Percentiles rank a stretch among this genome's conserved stretches.
phyloP scores from a whole-genome alignment of 1,140 invertebrate genomes.

The Diploscapter pachys region DNA sequence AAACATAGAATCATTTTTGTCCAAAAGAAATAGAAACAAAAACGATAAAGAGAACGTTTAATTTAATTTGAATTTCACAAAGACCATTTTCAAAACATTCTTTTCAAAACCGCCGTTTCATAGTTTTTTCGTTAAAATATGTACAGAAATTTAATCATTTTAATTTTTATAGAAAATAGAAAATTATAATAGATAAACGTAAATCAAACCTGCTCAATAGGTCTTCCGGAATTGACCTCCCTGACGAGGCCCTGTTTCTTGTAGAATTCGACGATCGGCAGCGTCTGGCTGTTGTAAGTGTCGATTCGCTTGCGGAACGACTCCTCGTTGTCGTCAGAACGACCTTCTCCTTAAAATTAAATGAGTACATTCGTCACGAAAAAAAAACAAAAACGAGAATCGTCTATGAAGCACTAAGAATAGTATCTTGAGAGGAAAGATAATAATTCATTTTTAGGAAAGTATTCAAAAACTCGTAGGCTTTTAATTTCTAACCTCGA shows the following conservation, averaged over 20 bases:
- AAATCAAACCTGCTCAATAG: constrained; percentile 68
- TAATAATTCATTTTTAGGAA: neutral
- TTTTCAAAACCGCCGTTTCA: too few relatives aligned
- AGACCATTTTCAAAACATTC: too few relatives aligned
- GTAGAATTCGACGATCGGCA: constrained; percentile 89
- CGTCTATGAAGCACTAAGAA: neutral
- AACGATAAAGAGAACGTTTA: too few relatives aligned
- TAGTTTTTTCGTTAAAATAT: constrained; percentile 3
- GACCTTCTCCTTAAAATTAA: constrained; percentile 69
- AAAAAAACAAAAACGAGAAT: neutral
- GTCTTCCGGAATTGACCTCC: constrained; percentile 72
- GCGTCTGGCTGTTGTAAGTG: constrained; percentile 82
- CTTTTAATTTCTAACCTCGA: constrained; percentile 63
- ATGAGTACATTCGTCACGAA: neutral
- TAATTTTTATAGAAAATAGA: constrained; percentile 24
- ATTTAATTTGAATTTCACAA: too few relatives aligned
- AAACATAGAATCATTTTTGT: too few relatives aligned
- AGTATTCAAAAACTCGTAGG: neutral
- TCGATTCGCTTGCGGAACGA: constrained; percentile 81
- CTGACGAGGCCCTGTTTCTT: constrained; percentile 72
- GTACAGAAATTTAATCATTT: constrained; percentile 4
- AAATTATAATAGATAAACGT: constrained; percentile 11
- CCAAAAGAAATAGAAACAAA: too few relatives aligned
- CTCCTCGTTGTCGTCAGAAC: constrained; percentile 89
- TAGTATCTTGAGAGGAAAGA: neutral